phyloP scores from a whole-genome alignment of 2,888 invertebrate genomes.

The Syrphus vitripennis region DNA sequence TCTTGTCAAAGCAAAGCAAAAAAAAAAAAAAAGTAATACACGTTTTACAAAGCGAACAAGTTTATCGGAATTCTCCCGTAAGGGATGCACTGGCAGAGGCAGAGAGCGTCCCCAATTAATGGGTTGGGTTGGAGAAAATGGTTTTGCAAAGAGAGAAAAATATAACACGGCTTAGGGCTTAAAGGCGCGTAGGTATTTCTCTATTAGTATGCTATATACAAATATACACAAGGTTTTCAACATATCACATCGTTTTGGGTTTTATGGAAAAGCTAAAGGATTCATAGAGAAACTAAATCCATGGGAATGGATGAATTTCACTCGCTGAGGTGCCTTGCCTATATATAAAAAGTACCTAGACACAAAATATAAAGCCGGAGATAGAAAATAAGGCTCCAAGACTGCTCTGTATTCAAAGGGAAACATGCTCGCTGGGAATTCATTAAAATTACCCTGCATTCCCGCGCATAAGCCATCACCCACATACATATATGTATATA shows the following conservation, averaged over 20 bases:
- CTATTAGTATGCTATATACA: not conserved
- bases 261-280: not conserved
- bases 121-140: constrained; percentile 27
- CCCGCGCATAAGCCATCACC: not conserved
- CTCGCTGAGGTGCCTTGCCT: not conserved
- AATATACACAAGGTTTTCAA: not conserved
- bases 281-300: constrained; percentile 4
- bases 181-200: not conserved
- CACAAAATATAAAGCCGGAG: constrained; percentile 28
- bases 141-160: constrained; percentile 17
- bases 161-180: constrained; percentile 7
- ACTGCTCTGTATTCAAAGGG: constrained; percentile 19
- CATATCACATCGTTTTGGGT: constrained; percentile 2
- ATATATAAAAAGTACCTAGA: constrained; percentile 21
- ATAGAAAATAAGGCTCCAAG: constrained; percentile 21
- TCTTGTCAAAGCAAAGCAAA: constrained; percentile 35
- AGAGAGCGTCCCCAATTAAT: constrained; percentile 49
- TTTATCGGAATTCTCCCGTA: constrained; percentile 39
- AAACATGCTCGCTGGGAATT: constrained; percentile 58
- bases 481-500: not conserved
- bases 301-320: constrained; percentile 20
- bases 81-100: constrained; percentile 23
- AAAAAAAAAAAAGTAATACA: constrained; percentile 48
- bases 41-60: constrained; percentile 39
- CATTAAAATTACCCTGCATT: constrained; percentile 65